These are phyloP conservation scores for Polyodon spathula DNA, from an alignment of 2,113 vertebrate species.

Conservation along the genomic window DNA sequence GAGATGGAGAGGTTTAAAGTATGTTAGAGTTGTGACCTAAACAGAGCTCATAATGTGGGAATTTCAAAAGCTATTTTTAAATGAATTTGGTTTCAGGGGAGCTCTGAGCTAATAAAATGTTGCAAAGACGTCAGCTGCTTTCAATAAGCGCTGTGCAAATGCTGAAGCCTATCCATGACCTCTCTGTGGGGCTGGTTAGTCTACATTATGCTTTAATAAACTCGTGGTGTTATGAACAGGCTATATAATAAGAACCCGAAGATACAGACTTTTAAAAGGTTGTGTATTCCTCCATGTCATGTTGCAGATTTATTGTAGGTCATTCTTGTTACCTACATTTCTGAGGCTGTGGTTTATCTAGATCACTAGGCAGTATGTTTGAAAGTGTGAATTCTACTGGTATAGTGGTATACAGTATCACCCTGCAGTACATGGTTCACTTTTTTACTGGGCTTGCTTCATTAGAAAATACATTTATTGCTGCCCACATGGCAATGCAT, in stretches of 20 bases:
- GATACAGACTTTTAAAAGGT: slow-evolving; percentile 61
- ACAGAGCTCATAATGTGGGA: background rate
- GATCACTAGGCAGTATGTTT: slow-evolving; percentile 74
- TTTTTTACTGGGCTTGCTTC: background rate
- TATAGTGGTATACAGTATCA: too few relatives aligned
- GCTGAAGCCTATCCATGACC: slow-evolving; percentile 68
- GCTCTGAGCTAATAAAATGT: background rate
- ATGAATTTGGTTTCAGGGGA: background rate
- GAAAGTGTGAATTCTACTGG: slow-evolving; percentile 68
- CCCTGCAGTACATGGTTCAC: background rate
- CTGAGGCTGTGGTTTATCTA: slow-evolving; percentile 64
- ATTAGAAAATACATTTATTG: too few relatives aligned
- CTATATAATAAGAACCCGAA: slow-evolving; percentile 68
- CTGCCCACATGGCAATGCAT: too few relatives aligned
- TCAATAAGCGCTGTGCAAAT: slow-evolving; percentile 51
- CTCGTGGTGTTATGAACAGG: slow-evolving; percentile 72
- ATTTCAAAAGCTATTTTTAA: background rate
- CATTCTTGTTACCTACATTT: slow-evolving; percentile 75
- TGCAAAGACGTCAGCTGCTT: slow-evolving; percentile 54
- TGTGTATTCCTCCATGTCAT: slow-evolving; percentile 66
- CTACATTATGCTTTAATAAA: slow-evolving; percentile 74
- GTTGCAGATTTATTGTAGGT: slow-evolving; percentile 77
- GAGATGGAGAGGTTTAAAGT: background rate
- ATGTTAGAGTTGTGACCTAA: background rate
- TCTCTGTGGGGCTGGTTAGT: slow-evolving; percentile 70